These are phyloP conservation scores for Drosophila micromelanica DNA, from an alignment of 1,140 invertebrate genomes.

Conservation along the genomic window DNA sequence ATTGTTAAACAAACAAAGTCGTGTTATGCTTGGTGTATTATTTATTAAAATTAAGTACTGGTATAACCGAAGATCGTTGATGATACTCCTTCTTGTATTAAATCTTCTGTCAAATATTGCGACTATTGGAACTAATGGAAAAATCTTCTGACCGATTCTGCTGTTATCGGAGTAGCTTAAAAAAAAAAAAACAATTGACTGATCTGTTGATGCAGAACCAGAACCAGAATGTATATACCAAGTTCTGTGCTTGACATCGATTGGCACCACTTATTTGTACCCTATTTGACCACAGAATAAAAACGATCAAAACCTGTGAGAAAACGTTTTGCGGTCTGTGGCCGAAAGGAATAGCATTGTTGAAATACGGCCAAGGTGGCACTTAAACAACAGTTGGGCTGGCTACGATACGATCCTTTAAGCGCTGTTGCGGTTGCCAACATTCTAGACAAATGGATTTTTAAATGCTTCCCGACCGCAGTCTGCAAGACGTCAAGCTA, in stretches of 20 bases:
- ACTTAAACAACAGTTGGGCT: constrained; percentile 52
- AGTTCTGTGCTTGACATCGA: background rate
- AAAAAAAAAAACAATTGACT: too few relatives aligned
- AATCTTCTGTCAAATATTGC: too few relatives aligned
- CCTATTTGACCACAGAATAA: background rate
- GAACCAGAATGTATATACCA: too few relatives aligned
- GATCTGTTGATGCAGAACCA: too few relatives aligned
- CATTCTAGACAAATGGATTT: constrained; percentile 64
- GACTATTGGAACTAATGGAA: too few relatives aligned
- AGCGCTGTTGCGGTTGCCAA: constrained; percentile 35
- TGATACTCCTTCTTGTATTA: too few relatives aligned
- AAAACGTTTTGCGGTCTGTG: constrained; percentile 57
- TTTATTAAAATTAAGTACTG: too few relatives aligned
- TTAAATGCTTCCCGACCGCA: constrained; percentile 68
- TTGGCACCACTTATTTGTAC: background rate
- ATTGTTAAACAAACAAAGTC: too few relatives aligned
- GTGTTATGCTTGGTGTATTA: too few relatives aligned
- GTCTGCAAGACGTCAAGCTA: constrained; percentile 24
- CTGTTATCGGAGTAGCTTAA: too few relatives aligned
- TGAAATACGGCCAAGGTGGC: constrained; percentile 9
- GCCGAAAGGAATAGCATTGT: constrained; percentile 31
- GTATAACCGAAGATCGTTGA: too few relatives aligned
- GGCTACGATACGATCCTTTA: constrained; percentile 47
- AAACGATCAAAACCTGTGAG: constrained; percentile 26
- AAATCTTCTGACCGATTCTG: too few relatives aligned